These are phyloP conservation scores for Chrysolophus pictus DNA, from an alignment of 2,797 vertebrate species.

Conservation along the genomic window DNA sequence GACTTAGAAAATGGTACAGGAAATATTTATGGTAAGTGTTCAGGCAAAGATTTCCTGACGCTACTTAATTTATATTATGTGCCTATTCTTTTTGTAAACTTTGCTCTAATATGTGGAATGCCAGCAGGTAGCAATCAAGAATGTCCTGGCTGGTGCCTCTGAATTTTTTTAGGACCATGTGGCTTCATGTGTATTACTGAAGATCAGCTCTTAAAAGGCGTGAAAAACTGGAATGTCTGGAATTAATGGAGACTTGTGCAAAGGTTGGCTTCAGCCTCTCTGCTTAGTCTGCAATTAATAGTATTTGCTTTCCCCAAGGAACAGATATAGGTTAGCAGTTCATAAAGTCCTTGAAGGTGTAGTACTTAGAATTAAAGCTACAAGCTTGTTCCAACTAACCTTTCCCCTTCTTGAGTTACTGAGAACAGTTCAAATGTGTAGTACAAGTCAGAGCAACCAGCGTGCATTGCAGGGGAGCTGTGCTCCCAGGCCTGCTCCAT, in stretches of 20 bases:
- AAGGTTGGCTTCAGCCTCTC: background rate
- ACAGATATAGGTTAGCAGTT: background rate
- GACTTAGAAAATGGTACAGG: background rate
- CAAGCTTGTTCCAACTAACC: background rate
- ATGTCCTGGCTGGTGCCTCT: background rate
- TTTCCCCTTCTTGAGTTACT: background rate
- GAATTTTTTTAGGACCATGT: background rate
- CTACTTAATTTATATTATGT: background rate
- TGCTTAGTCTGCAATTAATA: background rate
- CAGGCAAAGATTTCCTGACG: background rate
- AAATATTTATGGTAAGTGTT: background rate
- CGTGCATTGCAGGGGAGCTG: background rate
- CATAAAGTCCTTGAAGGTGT: background rate
- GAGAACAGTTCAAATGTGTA: background rate
- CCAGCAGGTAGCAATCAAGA: constrained; percentile 67
- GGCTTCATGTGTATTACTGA: background rate
- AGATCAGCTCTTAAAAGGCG: background rate
- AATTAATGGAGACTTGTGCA: background rate
- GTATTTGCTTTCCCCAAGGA: background rate
- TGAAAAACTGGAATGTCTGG: background rate
- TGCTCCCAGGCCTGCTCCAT: background rate
- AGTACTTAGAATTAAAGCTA: background rate
- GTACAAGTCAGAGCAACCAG: fast-evolving
- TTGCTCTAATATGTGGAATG: background rate
- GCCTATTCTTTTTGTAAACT: background rate